Evolutionary conservation across 1,140 invertebrate genomes (phyloP).

Genomic region (Cecropterus lyciades): DNA sequence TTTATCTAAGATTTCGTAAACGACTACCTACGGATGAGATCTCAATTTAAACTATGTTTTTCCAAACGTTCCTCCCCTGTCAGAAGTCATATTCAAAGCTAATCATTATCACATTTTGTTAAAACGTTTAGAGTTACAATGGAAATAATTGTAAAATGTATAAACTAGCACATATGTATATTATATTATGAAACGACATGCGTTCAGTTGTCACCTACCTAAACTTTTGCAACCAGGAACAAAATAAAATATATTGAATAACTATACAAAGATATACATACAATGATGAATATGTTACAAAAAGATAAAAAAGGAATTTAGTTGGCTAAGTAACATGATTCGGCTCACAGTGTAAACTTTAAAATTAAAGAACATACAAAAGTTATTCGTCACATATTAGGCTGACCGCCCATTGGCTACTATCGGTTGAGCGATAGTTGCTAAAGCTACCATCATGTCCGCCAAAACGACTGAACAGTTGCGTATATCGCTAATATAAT

Average conservation of each 20-base stretch:
- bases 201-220: slow-evolving; percentile 10
- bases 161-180: slow-evolving; percentile 12
- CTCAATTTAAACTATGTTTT: slow-evolving; percentile 79
- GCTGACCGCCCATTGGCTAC: no score
- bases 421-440: no score
- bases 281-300: neutral
- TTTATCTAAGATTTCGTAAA: slow-evolving; percentile 72
- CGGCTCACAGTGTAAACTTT: neutral
- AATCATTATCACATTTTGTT: slow-evolving; percentile 74
- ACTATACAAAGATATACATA: slow-evolving; percentile 18
- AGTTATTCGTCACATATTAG: slow-evolving; percentile 25
- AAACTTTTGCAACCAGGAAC: slow-evolving; percentile 5
- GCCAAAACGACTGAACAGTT: no score
- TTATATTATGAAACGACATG: slow-evolving; percentile 3
- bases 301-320: slow-evolving; percentile 1
- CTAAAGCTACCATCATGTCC: no score
- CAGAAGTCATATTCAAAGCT: slow-evolving; percentile 67
- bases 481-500: no score
- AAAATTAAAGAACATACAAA: slow-evolving; percentile 17
- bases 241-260: slow-evolving; percentile 8
- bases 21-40: slow-evolving; percentile 78
- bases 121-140: slow-evolving; percentile 48
- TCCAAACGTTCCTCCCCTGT: slow-evolving; percentile 60
- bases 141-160: slow-evolving; percentile 18
- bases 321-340: neutral